These are phyloP conservation scores for Heteronetta atricapilla DNA, from an alignment of 2,113 vertebrate genomes.

Conservation along the genomic window DNA sequence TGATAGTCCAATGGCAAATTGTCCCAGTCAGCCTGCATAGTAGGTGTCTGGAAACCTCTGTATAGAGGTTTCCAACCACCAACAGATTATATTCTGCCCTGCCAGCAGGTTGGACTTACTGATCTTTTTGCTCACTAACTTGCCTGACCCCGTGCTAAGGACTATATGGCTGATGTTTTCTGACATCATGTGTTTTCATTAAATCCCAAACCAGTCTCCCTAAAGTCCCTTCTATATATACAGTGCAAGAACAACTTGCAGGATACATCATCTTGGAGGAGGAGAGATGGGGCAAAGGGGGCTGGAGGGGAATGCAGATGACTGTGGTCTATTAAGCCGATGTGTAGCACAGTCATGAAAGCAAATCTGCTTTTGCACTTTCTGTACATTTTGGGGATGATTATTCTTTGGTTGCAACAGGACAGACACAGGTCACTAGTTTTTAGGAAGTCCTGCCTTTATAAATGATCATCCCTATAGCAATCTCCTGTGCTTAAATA, in stretches of 20 bases:
- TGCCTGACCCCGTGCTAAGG: neutral
- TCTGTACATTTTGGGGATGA: neutral
- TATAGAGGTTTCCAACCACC: neutral
- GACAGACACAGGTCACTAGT: slow-evolving; percentile 33
- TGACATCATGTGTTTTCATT: neutral
- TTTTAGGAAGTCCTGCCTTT: slow-evolving; percentile 49
- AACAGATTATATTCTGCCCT: neutral
- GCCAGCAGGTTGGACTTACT: neutral
- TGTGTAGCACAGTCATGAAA: slow-evolving; percentile 9
- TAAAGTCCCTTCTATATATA: neutral
- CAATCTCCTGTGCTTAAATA: slow-evolving; percentile 59
- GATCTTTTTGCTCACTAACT: neutral
- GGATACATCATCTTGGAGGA: neutral
- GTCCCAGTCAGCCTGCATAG: neutral
- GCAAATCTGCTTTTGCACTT: slow-evolving; percentile 22
- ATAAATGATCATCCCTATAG: slow-evolving; percentile 48
- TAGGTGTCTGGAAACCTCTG: neutral
- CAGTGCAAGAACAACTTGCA: neutral
- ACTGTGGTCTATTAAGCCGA: slow-evolving; percentile 25
- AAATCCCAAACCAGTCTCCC: neutral
- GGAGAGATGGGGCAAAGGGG: neutral
- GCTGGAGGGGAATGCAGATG: neutral
- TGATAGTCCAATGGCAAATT: neutral
- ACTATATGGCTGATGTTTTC: neutral
- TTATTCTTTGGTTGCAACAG: slow-evolving; percentile 19